A percentile compares a stretch with the other conserved stretches of the same genome.
phyloP scores from a whole-genome alignment of 2,113 vertebrate species.

The Speoplatyrhinus poulsoni region DNA sequence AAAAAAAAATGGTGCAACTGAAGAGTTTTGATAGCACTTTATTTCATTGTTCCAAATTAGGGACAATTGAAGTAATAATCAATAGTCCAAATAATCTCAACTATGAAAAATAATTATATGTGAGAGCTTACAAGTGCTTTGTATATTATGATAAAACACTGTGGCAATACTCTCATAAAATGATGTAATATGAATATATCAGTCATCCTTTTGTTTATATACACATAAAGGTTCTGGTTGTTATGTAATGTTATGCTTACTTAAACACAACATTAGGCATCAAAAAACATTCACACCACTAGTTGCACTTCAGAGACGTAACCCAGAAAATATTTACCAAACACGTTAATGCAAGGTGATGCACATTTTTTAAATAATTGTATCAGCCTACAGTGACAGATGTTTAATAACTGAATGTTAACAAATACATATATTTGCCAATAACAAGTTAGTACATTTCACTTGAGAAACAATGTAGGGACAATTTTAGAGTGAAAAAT shows the following conservation, averaged over 20 bases:
- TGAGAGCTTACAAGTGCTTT: neutral
- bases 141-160: neutral
- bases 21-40: slow-evolving; percentile 6
- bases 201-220: neutral
- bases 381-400: neutral
- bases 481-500: slow-evolving; percentile 21
- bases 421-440: slow-evolving; percentile 16
- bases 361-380: neutral
- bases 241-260: slow-evolving; percentile 27
- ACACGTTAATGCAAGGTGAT: slow-evolving; percentile 11
- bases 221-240: slow-evolving; percentile 10
- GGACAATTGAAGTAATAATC: too few species aligned
- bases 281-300: slow-evolving; percentile 16
- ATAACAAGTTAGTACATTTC: slow-evolving; percentile 9
- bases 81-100: neutral
- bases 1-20: neutral
- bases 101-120: neutral
- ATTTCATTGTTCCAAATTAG: neutral
- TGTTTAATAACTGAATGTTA: neutral
- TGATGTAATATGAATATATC: neutral
- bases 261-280: slow-evolving; percentile 34
- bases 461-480: slow-evolving; percentile 5
- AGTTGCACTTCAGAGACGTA: slow-evolving; percentile 28
- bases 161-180: neutral
- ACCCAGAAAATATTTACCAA: slow-evolving; percentile 18